Evolutionary conservation across 2,797 vertebrate species (phyloP).

Genomic region (Pristis pectinata): DNA sequence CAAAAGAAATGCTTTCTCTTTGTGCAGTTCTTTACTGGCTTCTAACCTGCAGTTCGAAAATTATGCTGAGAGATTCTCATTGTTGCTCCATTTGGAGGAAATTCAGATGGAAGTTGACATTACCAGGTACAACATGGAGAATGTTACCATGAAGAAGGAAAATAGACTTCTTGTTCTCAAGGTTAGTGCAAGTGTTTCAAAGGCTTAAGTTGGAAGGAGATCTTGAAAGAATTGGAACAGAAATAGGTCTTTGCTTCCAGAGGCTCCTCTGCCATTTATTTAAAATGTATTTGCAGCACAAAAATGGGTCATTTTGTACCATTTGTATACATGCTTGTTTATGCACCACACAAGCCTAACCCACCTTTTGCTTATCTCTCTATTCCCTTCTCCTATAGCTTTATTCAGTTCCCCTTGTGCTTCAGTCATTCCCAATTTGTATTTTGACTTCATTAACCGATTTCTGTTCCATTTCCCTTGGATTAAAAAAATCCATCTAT

Average conservation of each 20-base stretch:
- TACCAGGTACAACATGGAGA: constrained; percentile 70
- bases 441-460: not conserved
- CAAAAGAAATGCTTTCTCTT: not conserved
- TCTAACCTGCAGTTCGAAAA: constrained; percentile 58
- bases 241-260: not conserved
- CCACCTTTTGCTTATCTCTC: not conserved
- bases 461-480: not conserved
- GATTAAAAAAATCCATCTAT: not conserved
- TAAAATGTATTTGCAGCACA: not conserved
- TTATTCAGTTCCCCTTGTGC: not conserved
- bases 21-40: constrained; percentile 57
- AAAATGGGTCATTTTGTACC: not conserved
- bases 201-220: not conserved
- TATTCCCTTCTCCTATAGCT: not conserved
- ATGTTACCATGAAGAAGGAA: constrained; percentile 58
- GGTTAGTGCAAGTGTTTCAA: constrained; percentile 48
- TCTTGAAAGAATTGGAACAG: not conserved
- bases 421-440: not conserved
- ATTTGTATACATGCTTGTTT: not conserved
- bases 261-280: not conserved
- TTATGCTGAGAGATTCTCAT: constrained; percentile 66
- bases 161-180: constrained; percentile 65
- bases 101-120: constrained; percentile 82
- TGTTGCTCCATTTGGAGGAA: constrained; percentile 81
- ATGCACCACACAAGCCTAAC: not conserved